Conservation (phyloP, 2,113 vertebrate genomes). For the Macheiramphus alcinus region DNA sequence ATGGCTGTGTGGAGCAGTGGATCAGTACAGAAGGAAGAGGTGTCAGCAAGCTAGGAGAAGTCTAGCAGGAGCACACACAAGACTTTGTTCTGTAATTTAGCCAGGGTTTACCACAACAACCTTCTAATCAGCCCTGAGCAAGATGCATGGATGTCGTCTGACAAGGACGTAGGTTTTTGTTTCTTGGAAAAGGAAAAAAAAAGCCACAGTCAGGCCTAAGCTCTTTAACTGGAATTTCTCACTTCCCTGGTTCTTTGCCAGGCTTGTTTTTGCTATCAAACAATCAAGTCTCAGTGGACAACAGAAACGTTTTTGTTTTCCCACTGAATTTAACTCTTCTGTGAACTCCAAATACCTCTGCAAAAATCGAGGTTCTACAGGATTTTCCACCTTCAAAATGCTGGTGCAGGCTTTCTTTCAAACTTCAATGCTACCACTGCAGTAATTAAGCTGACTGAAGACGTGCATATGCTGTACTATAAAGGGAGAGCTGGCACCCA, state of each 20-base stretch:
- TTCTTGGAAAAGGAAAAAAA: neutral
- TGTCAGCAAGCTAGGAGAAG: neutral
- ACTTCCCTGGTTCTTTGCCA: neutral
- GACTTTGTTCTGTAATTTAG: neutral
- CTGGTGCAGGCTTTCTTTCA: neutral
- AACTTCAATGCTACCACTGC: neutral
- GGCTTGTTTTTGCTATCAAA: neutral
- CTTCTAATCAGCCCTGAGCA: neutral
- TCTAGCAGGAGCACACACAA: neutral
- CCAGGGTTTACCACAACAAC: neutral
- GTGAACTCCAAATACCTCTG: neutral
- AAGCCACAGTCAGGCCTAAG: neutral
- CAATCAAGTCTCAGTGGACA: neutral
- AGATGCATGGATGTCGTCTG: neutral
- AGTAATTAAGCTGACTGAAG: neutral
- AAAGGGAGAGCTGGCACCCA: neutral
- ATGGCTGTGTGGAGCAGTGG: neutral
- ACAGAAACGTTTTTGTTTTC: neutral
- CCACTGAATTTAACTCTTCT: neutral
- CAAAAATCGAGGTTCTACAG: neutral
- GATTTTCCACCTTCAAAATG: neutral
- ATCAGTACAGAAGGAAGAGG: neutral
- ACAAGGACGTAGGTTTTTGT: neutral
- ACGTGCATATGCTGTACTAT: neutral
- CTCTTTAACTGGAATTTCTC: neutral